Conservation (phyloP, 1,140 invertebrate species). For the Bombus picipes region DNA sequence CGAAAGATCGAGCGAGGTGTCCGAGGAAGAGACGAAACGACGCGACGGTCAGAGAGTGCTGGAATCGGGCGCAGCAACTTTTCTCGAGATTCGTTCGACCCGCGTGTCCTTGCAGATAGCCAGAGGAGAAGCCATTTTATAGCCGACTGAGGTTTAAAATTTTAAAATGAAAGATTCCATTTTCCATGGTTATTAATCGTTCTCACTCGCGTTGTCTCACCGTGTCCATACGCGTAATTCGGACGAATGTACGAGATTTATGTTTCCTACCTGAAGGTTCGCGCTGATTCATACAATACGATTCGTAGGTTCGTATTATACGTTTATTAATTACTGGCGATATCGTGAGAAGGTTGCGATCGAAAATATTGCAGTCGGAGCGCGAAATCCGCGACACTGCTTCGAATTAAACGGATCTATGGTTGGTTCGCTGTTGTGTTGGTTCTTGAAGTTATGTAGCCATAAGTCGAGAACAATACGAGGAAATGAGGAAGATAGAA, state of each 20-base stretch:
- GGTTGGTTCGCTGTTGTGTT: too few species aligned
- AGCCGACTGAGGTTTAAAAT: neutral
- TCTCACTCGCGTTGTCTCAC: neutral
- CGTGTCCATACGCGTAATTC: neutral
- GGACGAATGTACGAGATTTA: neutral
- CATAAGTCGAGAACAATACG: too few species aligned
- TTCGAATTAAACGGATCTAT: too few species aligned
- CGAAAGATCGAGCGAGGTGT: conserved; percentile 56
- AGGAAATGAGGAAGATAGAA: too few species aligned
- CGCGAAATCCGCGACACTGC: neutral
- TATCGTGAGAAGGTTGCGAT: neutral
- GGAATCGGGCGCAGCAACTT: conserved; percentile 2
- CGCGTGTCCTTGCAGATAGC: neutral
- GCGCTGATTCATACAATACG: neutral
- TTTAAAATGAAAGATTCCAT: conserved; percentile 11
- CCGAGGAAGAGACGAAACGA: conserved; percentile 28
- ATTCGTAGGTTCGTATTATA: too few species aligned
- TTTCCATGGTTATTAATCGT: conserved; percentile 1
- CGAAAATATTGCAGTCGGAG: neutral
- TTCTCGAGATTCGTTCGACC: conserved; percentile 16
- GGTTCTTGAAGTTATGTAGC: too few species aligned
- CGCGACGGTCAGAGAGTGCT: neutral
- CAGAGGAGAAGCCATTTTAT: neutral
- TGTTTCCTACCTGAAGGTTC: neutral
- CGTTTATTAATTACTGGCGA: neutral